Evolutionary conservation across 1,140 invertebrate genomes (phyloP).

Genomic region (Hyles vespertilio): DNA sequence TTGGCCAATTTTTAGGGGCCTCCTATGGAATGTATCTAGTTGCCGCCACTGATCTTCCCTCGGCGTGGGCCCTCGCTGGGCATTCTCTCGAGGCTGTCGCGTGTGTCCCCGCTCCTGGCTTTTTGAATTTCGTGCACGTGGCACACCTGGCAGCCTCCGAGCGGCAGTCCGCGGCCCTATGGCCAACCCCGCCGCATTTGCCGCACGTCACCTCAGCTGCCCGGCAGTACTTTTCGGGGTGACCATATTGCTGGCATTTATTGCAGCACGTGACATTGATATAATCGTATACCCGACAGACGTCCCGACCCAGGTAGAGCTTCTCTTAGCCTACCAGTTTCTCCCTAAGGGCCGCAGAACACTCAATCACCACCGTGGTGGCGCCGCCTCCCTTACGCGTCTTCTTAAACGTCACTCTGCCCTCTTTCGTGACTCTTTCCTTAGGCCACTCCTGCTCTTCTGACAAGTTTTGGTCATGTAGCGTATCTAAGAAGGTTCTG

Average conservation of each 20-base stretch:
- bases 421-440: too few relatives aligned
- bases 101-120: slow-evolving; percentile 7
- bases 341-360: neutral
- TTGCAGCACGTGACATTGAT: neutral
- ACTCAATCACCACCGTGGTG: slow-evolving; percentile 10
- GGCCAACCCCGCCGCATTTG: slow-evolving; percentile 22
- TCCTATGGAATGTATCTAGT: slow-evolving; percentile 1
- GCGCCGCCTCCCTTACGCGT: neutral
- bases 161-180: too few relatives aligned
- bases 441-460: too few relatives aligned
- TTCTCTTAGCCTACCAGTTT: too few relatives aligned
- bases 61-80: slow-evolving; percentile 19
- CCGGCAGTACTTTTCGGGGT: slow-evolving; percentile 28
- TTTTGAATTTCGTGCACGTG: slow-evolving; percentile 18
- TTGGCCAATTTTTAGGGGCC: slow-evolving; percentile 12
- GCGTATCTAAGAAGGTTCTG: neutral
- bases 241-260: slow-evolving; percentile 29
- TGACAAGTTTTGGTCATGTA: too few relatives aligned
- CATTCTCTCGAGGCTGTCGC: slow-evolving; percentile 14
- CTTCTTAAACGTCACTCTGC: too few relatives aligned
- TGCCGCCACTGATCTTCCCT: neutral
- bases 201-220: slow-evolving; percentile 13
- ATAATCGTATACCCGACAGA: slow-evolving; percentile 14
- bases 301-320: slow-evolving; percentile 21
- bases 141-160: slow-evolving; percentile 18